Evolutionary conservation across 2,797 vertebrate genomes (phyloP).

Genomic region (Sebastes steindachneri): DNA sequence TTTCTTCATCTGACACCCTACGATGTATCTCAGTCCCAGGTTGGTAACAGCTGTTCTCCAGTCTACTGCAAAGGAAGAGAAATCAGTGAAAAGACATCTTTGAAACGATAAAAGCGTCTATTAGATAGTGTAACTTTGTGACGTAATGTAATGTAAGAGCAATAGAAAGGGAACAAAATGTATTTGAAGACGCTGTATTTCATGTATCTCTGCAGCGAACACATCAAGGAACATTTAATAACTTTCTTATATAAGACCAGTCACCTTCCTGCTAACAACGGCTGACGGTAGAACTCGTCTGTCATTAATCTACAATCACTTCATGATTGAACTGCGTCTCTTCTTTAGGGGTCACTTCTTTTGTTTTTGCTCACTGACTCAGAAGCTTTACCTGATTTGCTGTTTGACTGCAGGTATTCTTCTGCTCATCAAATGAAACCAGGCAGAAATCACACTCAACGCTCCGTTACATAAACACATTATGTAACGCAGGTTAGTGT

Average conservation of each 20-base stretch:
- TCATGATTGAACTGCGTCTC: not conserved
- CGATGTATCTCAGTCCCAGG: not conserved
- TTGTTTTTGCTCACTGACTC: not conserved
- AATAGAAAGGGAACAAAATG: not conserved
- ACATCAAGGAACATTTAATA: not conserved
- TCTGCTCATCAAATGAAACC: too few species aligned
- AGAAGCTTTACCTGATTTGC: not conserved
- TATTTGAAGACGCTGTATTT: not conserved
- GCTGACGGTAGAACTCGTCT: not conserved
- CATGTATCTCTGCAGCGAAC: not conserved
- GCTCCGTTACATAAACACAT: too few species aligned
- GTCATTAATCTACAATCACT: not conserved
- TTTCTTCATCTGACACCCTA: not conserved
- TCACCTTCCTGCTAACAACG: not conserved
- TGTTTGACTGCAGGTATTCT: not conserved
- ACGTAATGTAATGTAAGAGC: not conserved
- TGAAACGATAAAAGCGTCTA: not conserved
- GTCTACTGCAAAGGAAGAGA: not conserved
- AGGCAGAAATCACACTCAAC: too few species aligned
- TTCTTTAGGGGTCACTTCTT: not conserved
- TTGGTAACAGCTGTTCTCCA: not conserved
- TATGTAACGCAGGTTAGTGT: too few species aligned
- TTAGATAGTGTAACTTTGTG: not conserved
- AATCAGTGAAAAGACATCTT: not conserved
- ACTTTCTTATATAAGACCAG: not conserved